Evolutionary conservation across 1,140 invertebrate species (phyloP).

Genomic region (Trichonephila clavata): DNA sequence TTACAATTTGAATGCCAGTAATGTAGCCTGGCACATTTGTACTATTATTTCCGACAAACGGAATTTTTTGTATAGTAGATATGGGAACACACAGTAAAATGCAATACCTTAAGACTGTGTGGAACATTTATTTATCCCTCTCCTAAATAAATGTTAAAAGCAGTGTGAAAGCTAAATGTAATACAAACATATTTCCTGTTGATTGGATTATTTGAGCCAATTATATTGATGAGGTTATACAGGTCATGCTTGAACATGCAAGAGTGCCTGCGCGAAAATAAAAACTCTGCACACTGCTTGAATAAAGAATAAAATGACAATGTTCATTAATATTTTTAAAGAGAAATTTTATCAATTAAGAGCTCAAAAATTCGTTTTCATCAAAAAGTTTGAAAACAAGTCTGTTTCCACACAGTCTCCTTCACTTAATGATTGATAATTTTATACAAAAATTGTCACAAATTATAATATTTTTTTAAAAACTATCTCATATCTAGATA

Average conservation of each 20-base stretch:
- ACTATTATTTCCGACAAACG: constrained; percentile 21
- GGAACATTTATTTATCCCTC: neutral
- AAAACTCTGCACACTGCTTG: no score
- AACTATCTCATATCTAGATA: constrained; percentile 21
- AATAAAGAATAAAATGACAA: no score
- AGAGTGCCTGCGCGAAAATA: no score
- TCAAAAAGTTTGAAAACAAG: neutral
- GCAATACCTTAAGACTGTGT: neutral
- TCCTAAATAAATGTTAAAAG: no score
- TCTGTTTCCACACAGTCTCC: constrained; percentile 1
- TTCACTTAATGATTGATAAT: neutral
- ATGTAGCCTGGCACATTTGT: constrained; percentile 34
- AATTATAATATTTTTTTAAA: constrained; percentile 2
- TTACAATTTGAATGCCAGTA: neutral
- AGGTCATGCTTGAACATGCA: no score
- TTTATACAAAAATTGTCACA: neutral
- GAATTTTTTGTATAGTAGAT: constrained; percentile 38
- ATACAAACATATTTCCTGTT: no score
- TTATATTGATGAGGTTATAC: no score
- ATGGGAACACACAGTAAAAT: constrained; percentile 3
- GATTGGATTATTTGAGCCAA: no score
- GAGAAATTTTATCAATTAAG: no score
- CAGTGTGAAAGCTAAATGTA: no score
- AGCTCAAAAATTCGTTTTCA: no score
- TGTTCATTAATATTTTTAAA: no score